These are phyloP conservation scores for Aromia moschata DNA, from an alignment of 2,888 invertebrate genomes.

Conservation along the genomic window DNA sequence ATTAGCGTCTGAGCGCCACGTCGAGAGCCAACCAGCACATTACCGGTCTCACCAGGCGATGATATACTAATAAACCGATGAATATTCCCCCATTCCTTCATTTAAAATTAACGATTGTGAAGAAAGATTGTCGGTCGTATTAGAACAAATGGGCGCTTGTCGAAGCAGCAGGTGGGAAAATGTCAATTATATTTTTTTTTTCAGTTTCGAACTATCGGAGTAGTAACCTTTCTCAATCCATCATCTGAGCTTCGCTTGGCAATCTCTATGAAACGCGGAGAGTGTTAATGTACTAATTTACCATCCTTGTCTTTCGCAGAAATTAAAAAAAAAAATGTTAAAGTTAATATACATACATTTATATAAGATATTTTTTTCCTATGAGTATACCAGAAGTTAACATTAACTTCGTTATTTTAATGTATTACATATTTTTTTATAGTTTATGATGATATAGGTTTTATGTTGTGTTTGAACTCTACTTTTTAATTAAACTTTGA, in stretches of 20 bases:
- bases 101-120: conserved; percentile 12
- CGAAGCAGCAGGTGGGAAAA: conserved; percentile 22
- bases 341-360: too few species aligned
- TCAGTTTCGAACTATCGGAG: conserved; percentile 3
- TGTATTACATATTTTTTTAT: too few species aligned
- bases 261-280: conserved; percentile 10
- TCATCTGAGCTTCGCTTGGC: conserved; percentile 16
- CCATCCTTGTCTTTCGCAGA: background rate
- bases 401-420: too few species aligned
- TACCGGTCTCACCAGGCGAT: conserved; percentile 7
- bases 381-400: too few species aligned
- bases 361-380: too few species aligned
- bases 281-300: conserved; percentile 21
- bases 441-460: too few species aligned
- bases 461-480: too few species aligned
- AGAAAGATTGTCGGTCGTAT: conserved; percentile 5
- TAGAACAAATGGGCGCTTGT: conserved; percentile 25
- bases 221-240: conserved; percentile 21
- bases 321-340: too few species aligned
- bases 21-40: background rate
- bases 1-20: too few species aligned
- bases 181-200: conserved; percentile 23
- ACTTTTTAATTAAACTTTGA: too few species aligned
- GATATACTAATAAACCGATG: conserved; percentile 5
- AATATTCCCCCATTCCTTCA: background rate